Evolutionary conservation across 1,140 invertebrate species (phyloP), one percentile per base, ranked within the genome.

Genomic region (Dendrolimus punctatus): DNA sequence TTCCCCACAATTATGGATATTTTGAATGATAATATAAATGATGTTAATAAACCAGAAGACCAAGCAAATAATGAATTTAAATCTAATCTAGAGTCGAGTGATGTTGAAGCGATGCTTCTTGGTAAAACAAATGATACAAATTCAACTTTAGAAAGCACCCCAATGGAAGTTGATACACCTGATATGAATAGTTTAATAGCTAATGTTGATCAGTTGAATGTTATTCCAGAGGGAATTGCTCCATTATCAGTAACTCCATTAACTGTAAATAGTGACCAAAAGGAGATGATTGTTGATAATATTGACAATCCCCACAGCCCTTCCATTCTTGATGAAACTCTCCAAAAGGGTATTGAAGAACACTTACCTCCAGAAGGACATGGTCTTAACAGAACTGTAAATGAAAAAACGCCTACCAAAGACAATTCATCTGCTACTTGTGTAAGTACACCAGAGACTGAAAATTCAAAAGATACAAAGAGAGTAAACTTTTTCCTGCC

Each of bases 1-100:
- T 88, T 87, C 58, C 85, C 87, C 42, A 87, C 87, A 5, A 87
- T 88, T 45, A 86, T 88, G 84, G 87, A 88, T 53, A 87, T 88
- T 47, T 67, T 88, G 6, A 87, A 87, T 77, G 87, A 87, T 53
- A 81, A 76, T 49, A 57, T 60, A 40, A 64, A 58, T 57, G 71
- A 68, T 37, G 66, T 47, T 48, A 63, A 53, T 49, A 83, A 78
- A 66, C 48, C 54, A 42, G 65, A 40, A 60, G 61, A 77, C 49
- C 65, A 73, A 60, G 73, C 52, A 60, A 67, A 43, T 63, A 50
- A 68, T 49, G 71, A 73, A 46, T 73, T 69, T 58, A 80, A 82
- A 66, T 53, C 68, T 47, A 76, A 70, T 61, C 62, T 83, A 54
- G 76, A 80, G 57, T 79, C 76, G 6, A 83, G 66, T 66, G 82